Percentiles rank a stretch among this genome's conserved stretches.
phyloP scores from a whole-genome alignment of 2,113 vertebrate species.

The Neodon shergylaensis region DNA sequence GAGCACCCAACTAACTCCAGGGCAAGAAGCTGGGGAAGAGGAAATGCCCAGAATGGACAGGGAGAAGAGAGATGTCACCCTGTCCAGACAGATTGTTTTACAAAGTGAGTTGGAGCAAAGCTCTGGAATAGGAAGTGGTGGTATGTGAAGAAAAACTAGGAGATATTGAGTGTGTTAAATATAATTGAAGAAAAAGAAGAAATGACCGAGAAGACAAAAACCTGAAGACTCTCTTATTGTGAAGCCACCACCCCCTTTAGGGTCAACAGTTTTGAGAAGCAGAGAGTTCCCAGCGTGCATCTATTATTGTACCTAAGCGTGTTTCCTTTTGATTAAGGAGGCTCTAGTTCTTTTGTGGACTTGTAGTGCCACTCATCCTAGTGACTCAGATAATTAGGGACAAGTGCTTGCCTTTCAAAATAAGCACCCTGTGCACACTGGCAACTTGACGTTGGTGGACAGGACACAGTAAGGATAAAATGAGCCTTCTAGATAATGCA shows the following conservation, averaged over 20 bases:
- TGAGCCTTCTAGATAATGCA: neutral
- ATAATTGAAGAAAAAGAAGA: constrained; percentile 10
- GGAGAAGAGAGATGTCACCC: neutral
- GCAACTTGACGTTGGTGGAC: neutral
- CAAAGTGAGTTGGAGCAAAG: neutral
- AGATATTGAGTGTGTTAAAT: neutral
- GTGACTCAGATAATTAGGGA: neutral
- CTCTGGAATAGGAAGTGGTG: neutral
- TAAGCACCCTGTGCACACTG: neutral
- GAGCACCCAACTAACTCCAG: neutral
- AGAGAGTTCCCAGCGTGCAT: neutral
- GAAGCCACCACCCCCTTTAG: neutral
- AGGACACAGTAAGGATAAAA: neutral
- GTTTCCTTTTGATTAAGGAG: neutral
- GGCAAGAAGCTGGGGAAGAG: neutral
- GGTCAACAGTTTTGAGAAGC: neutral
- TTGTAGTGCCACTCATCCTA: neutral
- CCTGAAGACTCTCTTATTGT: neutral
- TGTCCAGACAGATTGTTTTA: neutral
- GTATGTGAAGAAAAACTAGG: neutral
- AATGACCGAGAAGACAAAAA: neutral
- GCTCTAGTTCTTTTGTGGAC: neutral
- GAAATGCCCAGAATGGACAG: neutral
- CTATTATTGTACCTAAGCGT: neutral
- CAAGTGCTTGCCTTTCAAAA: constrained; percentile 41